Conservation (phyloP, 2,888 invertebrate species). For the Cheilosia pagana region DNA sequence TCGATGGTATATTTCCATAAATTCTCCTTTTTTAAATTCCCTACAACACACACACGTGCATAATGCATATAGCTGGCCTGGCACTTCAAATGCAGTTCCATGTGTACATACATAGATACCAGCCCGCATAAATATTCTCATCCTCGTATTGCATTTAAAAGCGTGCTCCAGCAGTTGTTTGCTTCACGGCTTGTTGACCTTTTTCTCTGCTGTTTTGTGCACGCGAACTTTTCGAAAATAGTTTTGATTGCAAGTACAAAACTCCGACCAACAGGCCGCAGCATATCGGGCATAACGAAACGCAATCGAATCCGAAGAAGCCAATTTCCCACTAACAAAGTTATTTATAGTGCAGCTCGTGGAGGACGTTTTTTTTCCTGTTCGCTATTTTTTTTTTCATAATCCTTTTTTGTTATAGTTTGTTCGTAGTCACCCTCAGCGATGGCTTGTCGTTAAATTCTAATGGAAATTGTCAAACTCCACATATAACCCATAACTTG, state of each 20-base stretch:
- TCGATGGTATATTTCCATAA: slow-evolving; percentile 12
- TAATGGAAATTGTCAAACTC: slow-evolving; percentile 72
- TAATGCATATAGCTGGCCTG: neutral
- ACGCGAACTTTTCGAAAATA: slow-evolving; percentile 66
- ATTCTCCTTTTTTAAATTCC: neutral
- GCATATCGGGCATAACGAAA: slow-evolving; percentile 45
- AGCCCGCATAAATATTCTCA: slow-evolving; percentile 48
- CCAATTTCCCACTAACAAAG: slow-evolving; percentile 61
- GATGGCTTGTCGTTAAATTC: slow-evolving; percentile 70
- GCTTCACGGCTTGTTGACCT: slow-evolving; percentile 65
- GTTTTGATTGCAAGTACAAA: slow-evolving; percentile 8
- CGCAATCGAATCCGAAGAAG: slow-evolving; percentile 69
- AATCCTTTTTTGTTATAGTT: slow-evolving; percentile 47
- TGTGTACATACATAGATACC: neutral
- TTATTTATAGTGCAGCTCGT: slow-evolving; percentile 60
- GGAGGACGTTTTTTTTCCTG: slow-evolving; percentile 21
- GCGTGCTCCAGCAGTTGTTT: slow-evolving; percentile 42
- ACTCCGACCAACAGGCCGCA: slow-evolving; percentile 16
- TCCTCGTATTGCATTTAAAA: slow-evolving; percentile 16
- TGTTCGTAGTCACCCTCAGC: slow-evolving; percentile 13
- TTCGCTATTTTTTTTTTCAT: neutral
- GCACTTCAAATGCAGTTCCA: slow-evolving; percentile 10
- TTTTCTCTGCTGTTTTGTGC: slow-evolving; percentile 44
- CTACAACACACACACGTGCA: neutral
- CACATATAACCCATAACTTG: slow-evolving; percentile 62